phyloP scores from a whole-genome alignment of 2,797 vertebrate genomes.

The Darevskia mixta region DNA sequence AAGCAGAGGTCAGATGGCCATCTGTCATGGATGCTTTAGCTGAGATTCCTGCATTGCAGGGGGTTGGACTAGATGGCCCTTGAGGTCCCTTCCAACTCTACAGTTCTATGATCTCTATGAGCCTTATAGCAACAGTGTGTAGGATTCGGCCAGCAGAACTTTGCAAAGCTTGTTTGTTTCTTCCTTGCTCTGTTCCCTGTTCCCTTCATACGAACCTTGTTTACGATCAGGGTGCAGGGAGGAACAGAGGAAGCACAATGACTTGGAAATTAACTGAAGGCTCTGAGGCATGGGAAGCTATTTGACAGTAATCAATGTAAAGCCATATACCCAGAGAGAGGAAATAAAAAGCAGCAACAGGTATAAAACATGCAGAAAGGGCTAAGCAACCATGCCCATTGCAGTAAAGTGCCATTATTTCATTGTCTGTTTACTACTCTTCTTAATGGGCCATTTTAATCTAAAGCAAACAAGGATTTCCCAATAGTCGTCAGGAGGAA shows the following conservation, averaged over 20 bases:
- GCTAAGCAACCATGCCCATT: background rate
- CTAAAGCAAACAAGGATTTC: background rate
- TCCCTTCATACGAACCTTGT: background rate
- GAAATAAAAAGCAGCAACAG: conserved; percentile 12
- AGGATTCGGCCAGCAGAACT: no score
- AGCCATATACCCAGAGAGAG: background rate
- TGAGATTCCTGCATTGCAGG: no score
- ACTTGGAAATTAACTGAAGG: background rate
- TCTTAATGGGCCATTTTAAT: conserved; percentile 24
- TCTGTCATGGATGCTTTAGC: no score
- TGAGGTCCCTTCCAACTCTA: no score
- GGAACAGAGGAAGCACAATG: background rate
- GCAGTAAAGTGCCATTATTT: conserved; percentile 6
- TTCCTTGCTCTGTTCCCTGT: background rate
- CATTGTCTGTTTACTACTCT: conserved; percentile 6
- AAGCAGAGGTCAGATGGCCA: no score
- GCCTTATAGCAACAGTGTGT: no score
- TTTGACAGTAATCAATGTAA: background rate
- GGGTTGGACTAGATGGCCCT: no score
- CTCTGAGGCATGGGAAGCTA: background rate
- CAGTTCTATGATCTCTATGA: no score
- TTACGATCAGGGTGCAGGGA: background rate
- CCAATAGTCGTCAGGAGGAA: background rate
- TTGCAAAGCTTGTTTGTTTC: background rate
- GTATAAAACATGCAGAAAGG: conserved; percentile 4